Base-by-base conservation (phyloP, 2,888 invertebrate species). In the Protophormia terraenovae region DNA sequence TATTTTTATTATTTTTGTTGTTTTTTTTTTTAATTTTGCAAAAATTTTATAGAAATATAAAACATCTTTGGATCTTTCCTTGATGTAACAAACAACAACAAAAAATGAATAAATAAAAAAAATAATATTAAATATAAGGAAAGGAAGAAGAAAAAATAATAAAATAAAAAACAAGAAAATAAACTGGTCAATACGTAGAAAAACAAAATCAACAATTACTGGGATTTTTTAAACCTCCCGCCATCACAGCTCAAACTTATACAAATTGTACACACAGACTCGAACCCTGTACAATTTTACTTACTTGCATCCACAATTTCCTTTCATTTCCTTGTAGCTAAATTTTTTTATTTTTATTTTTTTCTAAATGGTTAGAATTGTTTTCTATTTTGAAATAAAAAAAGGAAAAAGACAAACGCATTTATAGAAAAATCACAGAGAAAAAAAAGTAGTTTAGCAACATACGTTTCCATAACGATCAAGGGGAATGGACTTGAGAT, bases 321-420 rank as follows among this genome's bases (percentile, higher is more conserved):
- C 78, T 82, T 85, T 85, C 75, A 85, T 85, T 85, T 85, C 82
- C 85, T 85, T 64, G 62, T 58, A 58, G 62, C 55, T 73, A 73
- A n/a, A 60, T 64, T 80, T 53, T 66, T 72, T 62, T 10, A 38
- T 72, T 16, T 35, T 47, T 72, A 53, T 29, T 60, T 66, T 78
- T 60, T 71, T 72, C 4, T 53, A 38, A 78, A 83, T 82, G 55
- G 19, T 71, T 71, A 76, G 71, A 82, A 82, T 76, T 82, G 41
- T 82, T 82, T 82, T 71, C 71, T 82, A 82, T 76, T 82, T 78
- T 69, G 16, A 66, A 64, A 66, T 73, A 62, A 62, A 53, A 16
- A 24, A 29, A 66, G 6, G 16, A 22, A 76, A 50, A 32, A 82
- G 27, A 66, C 41, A 64, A 71, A 83, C 76, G 82, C 82, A 83